phyloP scores from a whole-genome alignment of 2,888 invertebrate species.

The Phortica okadai region DNA sequence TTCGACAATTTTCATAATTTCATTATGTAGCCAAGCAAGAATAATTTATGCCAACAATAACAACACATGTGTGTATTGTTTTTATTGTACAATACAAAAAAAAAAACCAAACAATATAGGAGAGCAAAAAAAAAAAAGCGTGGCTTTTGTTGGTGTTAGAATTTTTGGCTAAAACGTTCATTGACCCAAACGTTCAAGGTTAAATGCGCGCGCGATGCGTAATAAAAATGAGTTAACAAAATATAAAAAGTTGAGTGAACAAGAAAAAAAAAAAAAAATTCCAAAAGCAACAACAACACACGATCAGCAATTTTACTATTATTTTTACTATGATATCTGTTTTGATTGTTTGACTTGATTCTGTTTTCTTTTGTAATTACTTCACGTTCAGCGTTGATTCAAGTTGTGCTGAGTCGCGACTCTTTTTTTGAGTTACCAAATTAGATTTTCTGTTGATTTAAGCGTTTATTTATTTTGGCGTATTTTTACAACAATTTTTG shows the following conservation, averaged over 20 bases:
- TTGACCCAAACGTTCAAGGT: conserved; percentile 72
- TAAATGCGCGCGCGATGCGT: conserved; percentile 66
- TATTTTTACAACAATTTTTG: not conserved
- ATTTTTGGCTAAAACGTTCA: conserved; percentile 70
- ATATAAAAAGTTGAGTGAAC: conserved; percentile 38
- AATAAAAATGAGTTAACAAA: conserved; percentile 51
- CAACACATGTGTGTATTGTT: not conserved
- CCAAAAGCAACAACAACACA: conserved; percentile 18
- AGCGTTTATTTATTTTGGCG: not conserved
- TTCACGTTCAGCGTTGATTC: not conserved
- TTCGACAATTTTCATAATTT: not conserved
- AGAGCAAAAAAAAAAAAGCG: not conserved
- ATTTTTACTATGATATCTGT: conserved; percentile 45
- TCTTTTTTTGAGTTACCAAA: not conserved
- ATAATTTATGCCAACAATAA: conserved; percentile 15
- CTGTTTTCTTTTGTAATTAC: conserved; percentile 27
- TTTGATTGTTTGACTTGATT: conserved; percentile 4
- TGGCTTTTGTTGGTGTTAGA: conserved; percentile 33
- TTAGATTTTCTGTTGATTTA: conserved; percentile 12
- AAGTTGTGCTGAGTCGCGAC: not conserved
- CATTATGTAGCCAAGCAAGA: not conserved
- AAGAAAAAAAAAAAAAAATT: conserved; percentile 46
- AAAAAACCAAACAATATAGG: not conserved
- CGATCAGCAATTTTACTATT: conserved; percentile 40
- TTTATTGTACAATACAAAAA: not conserved